These are phyloP conservation scores for Globia sparganii DNA, from an alignment of 2,888 invertebrate species.

Conservation along the genomic window DNA sequence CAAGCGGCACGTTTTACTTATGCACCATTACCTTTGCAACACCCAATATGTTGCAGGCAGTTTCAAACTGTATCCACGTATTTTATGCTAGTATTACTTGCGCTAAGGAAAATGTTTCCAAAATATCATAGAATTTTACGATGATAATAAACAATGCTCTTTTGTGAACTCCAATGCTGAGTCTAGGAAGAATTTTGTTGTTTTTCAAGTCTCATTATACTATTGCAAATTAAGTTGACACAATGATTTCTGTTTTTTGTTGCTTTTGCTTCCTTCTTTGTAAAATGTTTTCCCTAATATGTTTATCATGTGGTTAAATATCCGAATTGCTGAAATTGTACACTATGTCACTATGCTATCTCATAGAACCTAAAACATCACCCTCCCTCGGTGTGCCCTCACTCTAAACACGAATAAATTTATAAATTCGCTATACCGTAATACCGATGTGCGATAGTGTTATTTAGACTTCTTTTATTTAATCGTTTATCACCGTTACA, in stretches of 20 bases:
- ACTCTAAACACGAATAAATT: slow-evolving; percentile 18
- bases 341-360: too few relatives aligned
- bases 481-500: slow-evolving; percentile 69
- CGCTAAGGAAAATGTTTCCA: slow-evolving; percentile 27
- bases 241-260: neutral
- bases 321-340: neutral
- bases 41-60: slow-evolving; percentile 57
- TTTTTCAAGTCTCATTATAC: neutral
- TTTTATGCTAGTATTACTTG: slow-evolving; percentile 37
- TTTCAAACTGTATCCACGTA: slow-evolving; percentile 48
- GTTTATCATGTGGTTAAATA: neutral
- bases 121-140: slow-evolving; percentile 43
- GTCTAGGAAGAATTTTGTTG: neutral
- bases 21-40: slow-evolving; percentile 56
- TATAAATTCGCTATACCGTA: slow-evolving; percentile 60
- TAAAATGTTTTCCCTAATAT: neutral
- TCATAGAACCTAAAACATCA: neutral
- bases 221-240: neutral
- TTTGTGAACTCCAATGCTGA: slow-evolving; percentile 10
- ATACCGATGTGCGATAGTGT: slow-evolving; percentile 61
- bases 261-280: neutral
- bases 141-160: slow-evolving; percentile 30
- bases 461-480: slow-evolving; percentile 67
- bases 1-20: slow-evolving; percentile 50
- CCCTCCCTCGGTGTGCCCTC: slow-evolving; percentile 2